These are phyloP conservation scores for Drosophila ustulata DNA, from an alignment of 2,888 invertebrate genomes.

Conservation along the genomic window DNA sequence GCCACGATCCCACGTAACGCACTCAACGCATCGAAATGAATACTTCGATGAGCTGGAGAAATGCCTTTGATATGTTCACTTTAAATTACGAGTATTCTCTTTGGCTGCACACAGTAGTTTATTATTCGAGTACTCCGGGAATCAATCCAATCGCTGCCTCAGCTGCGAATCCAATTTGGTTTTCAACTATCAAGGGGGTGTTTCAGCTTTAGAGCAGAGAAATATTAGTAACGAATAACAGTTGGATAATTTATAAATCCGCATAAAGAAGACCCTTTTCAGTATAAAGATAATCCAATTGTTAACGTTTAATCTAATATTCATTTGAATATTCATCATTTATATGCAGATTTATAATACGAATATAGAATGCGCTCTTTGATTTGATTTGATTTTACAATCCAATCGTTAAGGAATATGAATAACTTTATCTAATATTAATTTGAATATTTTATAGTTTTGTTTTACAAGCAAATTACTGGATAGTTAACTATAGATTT, in stretches of 20 bases:
- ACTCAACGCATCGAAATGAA: conserved; percentile 44
- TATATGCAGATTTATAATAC: no score
- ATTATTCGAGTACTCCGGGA: conserved; percentile 7
- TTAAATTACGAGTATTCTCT: conserved; percentile 28
- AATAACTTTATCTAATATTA: no score
- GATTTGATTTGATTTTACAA: no score
- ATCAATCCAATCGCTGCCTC: conserved; percentile 3
- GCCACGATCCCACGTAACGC: conserved; percentile 15
- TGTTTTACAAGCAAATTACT: no score
- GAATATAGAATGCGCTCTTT: no score
- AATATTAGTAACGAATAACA: neutral
- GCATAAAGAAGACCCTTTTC: no score
- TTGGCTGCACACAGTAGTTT: conserved; percentile 15
- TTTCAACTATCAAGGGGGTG: neutral
- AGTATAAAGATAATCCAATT: no score
- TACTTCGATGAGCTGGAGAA: conserved; percentile 15
- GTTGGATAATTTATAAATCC: neutral
- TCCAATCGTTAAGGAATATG: no score
- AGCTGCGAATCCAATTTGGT: conserved; percentile 16
- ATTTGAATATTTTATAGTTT: no score
- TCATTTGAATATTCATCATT: no score
- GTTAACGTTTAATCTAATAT: no score
- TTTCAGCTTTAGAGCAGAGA: neutral
- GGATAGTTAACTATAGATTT: no score
- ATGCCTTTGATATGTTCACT: conserved; percentile 32